phyloP scores from a whole-genome alignment of 2,113 vertebrate species.

The Phalacrocorax brasilianus region DNA sequence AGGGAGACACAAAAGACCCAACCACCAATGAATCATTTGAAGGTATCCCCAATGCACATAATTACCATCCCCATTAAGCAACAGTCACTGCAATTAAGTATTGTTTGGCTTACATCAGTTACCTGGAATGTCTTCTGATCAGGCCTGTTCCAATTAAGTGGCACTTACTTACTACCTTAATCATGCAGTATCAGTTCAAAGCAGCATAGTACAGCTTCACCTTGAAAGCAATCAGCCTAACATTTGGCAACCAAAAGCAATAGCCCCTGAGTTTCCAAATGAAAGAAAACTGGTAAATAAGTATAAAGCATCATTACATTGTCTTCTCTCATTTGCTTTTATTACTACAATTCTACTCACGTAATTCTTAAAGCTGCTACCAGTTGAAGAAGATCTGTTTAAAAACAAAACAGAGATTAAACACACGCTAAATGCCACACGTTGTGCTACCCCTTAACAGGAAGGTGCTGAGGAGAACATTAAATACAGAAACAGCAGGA shows the following conservation, averaged over 20 bases:
- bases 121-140: slow-evolving; percentile 67
- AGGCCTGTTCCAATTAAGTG: slow-evolving; percentile 57
- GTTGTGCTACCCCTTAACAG: not conserved
- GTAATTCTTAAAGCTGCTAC: slow-evolving; percentile 3
- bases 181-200: slow-evolving; percentile 61
- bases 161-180: slow-evolving; percentile 58
- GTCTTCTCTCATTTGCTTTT: not conserved
- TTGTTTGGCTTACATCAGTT: slow-evolving; percentile 66
- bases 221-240: slow-evolving; percentile 55
- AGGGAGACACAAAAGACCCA: slow-evolving; percentile 32
- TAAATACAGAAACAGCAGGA: not conserved
- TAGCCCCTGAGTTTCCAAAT: not conserved
- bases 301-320: not conserved
- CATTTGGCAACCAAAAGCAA: slow-evolving; percentile 47
- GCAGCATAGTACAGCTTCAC: slow-evolving; percentile 53
- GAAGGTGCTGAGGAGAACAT: not conserved
- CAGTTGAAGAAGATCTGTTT: not conserved
- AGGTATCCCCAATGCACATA: slow-evolving; percentile 50
- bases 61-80: slow-evolving; percentile 60
- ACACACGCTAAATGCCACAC: not conserved
- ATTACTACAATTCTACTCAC: not conserved
- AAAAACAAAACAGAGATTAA: slow-evolving; percentile 30
- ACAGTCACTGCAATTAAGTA: slow-evolving; percentile 61
- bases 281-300: not conserved
- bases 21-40: slow-evolving; percentile 57